phyloP scores from a whole-genome alignment of 2,113 vertebrate genomes.

The Misgurnus anguillicaudatus region DNA sequence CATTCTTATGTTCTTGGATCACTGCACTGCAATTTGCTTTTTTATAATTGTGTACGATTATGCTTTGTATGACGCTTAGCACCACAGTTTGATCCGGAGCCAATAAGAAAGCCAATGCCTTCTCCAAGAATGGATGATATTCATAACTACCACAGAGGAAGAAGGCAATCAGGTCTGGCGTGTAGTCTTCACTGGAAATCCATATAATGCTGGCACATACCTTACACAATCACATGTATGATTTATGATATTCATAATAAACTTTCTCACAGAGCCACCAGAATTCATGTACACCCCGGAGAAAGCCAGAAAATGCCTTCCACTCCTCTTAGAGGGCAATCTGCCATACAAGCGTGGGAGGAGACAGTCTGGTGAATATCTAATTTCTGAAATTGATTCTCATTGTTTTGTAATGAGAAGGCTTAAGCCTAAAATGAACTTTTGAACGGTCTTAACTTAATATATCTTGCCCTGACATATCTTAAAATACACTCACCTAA shows the following conservation, averaged over 20 bases:
- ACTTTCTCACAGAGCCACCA: conserved; percentile 71
- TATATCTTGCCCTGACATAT: no score
- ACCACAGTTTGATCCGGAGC: conserved; percentile 73
- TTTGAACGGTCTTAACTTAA: no score
- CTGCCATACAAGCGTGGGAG: conserved; percentile 69
- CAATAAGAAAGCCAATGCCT: conserved; percentile 66
- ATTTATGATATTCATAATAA: neutral
- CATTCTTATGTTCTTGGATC: neutral
- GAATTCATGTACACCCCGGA: conserved; percentile 76
- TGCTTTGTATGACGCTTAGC: conserved; percentile 65
- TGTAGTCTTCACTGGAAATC: neutral
- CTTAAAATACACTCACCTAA: no score
- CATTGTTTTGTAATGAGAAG: neutral
- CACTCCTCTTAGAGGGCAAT: conserved; percentile 72
- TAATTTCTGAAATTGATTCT: neutral
- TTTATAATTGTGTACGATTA: conserved; percentile 5
- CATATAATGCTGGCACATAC: neutral
- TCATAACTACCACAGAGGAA: conserved; percentile 71
- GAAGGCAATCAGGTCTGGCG: conserved; percentile 83
- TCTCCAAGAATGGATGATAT: conserved; percentile 74
- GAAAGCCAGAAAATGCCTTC: conserved; percentile 73
- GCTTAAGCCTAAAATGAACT: no score
- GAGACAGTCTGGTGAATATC: conserved; percentile 80
- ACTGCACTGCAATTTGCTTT: neutral
- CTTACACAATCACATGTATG: neutral